Evolutionary conservation across 1,140 invertebrate genomes (phyloP).

Genomic region (Chrysomallon squamiferum): DNA sequence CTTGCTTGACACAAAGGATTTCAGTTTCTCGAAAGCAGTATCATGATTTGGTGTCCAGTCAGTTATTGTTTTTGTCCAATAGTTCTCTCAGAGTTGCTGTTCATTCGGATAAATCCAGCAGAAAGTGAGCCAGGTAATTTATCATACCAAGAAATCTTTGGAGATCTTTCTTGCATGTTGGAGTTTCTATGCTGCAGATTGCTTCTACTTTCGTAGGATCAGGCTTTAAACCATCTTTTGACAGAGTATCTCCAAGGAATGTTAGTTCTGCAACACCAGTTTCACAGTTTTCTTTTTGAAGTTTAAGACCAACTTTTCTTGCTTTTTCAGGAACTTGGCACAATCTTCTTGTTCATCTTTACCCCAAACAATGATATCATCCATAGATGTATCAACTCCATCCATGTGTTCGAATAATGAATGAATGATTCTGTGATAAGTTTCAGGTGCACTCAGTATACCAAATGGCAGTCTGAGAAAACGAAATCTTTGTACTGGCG

Average conservation of each 20-base stretch:
- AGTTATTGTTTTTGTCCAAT: conserved; percentile 16
- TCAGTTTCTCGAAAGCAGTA: conserved; percentile 19
- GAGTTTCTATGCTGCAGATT: conserved; percentile 30
- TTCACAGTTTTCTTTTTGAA: neutral
- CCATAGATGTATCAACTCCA: neutral
- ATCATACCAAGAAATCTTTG: conserved; percentile 33
- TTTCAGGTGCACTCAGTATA: conserved; percentile 25
- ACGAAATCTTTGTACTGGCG: conserved; percentile 62
- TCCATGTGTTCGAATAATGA: neutral
- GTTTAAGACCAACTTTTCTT: neutral
- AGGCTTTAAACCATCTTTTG: conserved; percentile 19
- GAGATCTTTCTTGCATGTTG: conserved; percentile 17
- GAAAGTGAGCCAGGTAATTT: conserved; percentile 29
- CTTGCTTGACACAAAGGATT: conserved; percentile 16
- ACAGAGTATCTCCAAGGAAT: conserved; percentile 7
- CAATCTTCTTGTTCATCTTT: neutral
- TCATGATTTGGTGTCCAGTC: conserved; percentile 16
- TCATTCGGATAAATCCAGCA: conserved; percentile 28
- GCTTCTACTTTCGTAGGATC: conserved; percentile 58
- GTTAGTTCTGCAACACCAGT: no score
- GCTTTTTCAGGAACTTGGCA: neutral
- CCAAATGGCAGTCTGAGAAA: conserved; percentile 61
- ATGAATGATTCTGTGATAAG: conserved; percentile 14
- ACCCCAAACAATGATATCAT: conserved; percentile 5
- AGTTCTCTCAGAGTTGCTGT: conserved; percentile 24